phyloP scores from a whole-genome alignment of 2,113 vertebrate species.

The Passer montanus region DNA sequence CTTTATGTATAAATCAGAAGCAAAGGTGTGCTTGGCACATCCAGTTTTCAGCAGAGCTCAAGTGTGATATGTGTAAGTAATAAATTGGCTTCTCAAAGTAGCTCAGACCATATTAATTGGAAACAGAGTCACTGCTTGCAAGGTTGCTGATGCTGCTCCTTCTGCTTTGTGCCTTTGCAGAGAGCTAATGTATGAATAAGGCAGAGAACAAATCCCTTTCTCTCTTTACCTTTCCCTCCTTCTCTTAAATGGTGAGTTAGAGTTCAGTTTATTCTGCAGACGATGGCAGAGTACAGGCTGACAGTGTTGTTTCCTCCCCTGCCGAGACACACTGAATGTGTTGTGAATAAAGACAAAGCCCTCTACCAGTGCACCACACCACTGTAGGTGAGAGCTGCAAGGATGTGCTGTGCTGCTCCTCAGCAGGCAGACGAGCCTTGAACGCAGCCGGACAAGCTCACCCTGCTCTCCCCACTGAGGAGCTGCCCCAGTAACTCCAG shows the following conservation, averaged over 20 bases:
- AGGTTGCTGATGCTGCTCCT: conserved; percentile 71
- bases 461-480: not conserved
- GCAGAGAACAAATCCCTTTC: conserved; percentile 49
- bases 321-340: conserved; percentile 75
- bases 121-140: conserved; percentile 63
- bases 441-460: not conserved
- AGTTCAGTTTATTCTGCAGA: conserved; percentile 63
- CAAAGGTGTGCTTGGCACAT: conserved; percentile 60
- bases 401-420: conserved; percentile 61
- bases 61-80: conserved; percentile 57
- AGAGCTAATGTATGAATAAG: conserved; percentile 62
- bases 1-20: conserved; percentile 61
- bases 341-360: conserved; percentile 80
- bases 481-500: conserved; percentile 12
- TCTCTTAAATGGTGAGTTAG: conserved; percentile 56
- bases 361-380: conserved; percentile 54
- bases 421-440: conserved; percentile 23
- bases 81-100: conserved; percentile 71
- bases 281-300: conserved; percentile 65
- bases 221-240: conserved; percentile 31
- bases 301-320: conserved; percentile 66
- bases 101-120: conserved; percentile 58
- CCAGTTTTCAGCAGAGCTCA: conserved; percentile 64
- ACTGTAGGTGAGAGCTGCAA: conserved; percentile 64
- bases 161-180: conserved; percentile 70